phyloP scores from a whole-genome alignment of 2,797 vertebrate genomes.

The Gymnodraco acuticeps region DNA sequence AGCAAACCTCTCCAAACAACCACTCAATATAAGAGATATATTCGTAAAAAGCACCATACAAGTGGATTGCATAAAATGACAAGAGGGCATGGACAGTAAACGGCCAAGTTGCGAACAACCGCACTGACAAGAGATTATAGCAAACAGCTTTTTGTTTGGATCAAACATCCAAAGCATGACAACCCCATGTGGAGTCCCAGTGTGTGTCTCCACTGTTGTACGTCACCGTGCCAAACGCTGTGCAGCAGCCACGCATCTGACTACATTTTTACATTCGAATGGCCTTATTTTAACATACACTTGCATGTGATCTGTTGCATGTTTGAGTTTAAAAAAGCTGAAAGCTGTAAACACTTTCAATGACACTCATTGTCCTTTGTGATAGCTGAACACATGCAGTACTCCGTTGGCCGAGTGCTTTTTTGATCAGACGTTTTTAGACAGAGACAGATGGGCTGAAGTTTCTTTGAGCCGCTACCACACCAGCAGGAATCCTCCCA shows the following conservation, averaged over 20 bases:
- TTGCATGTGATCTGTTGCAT: not conserved
- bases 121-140: not conserved
- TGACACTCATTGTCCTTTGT: constrained; percentile 22
- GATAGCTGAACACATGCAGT: constrained; percentile 14
- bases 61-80: constrained; percentile 34
- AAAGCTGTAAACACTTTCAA: constrained; percentile 19
- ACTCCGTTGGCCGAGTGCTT: constrained; percentile 14
- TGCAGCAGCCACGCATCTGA: constrained; percentile 15
- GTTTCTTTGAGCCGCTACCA: constrained; percentile 37
- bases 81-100: not conserved
- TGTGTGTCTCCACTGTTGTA: constrained; percentile 14
- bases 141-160: constrained; percentile 39
- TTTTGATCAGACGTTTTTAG: constrained; percentile 50
- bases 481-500: constrained; percentile 63
- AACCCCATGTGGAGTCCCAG: constrained; percentile 48
- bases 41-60: constrained; percentile 10
- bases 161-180: constrained; percentile 56
- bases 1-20: not conserved
- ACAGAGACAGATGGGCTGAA: constrained; percentile 70
- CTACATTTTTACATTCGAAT: constrained; percentile 3
- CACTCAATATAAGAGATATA: constrained; percentile 1
- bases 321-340: not conserved
- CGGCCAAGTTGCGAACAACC: constrained; percentile 1
- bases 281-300: not conserved
- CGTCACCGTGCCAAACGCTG: constrained; percentile 23